Base-by-base conservation (phyloP, 2,113 vertebrate genomes). In the Proterorhinus semilunaris region DNA sequence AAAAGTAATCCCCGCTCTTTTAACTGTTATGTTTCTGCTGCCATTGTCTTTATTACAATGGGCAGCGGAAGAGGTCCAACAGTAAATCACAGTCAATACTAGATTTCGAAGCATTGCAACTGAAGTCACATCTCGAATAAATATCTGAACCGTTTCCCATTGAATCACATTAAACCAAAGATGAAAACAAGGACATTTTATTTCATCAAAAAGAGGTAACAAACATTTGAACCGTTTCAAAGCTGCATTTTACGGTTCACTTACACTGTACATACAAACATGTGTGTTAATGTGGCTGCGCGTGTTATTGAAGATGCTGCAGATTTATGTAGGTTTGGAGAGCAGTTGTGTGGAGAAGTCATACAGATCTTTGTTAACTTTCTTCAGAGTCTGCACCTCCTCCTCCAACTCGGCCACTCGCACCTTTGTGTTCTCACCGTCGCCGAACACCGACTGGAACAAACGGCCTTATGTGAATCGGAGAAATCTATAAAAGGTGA, bases 311-410 rank as follows among this genome's bases (percentile, higher is more conserved):
- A 46, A 43, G 36, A 48, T 8, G 55, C 15, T 16, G 54, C 46
- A 63, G 50, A 53, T 74, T 74, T 81, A 92, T 69, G 85, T 90
- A 62, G 95, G 93, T 62, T 96, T 95, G 3, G 95, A 96, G 72
- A 99, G 93, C 72, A 98, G 91, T 77, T 93, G 94, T 3, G 93
- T 93, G 1, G 96, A 96, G 86, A 99, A 98, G 79, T 98, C 95
- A 0, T 95, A 99, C 48, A 99, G 91, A 83, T 96, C 94, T 58
- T 96, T 96, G 92, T 98, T 99, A 91, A 98, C 94, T 70, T 97
- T 98, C 71, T 96, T 95, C 80, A 98, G 91, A 51, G 93, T 95
- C 70, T 92, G 93, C 74, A 96, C 94, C 81, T 98, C 96, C 13
- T 97, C 96, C 68, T 98, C 96, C 61, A 99, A 89, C 80, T 97